phyloP scores from a whole-genome alignment of 2,113 vertebrate genomes.

The Miniopterus natalensis region DNA sequence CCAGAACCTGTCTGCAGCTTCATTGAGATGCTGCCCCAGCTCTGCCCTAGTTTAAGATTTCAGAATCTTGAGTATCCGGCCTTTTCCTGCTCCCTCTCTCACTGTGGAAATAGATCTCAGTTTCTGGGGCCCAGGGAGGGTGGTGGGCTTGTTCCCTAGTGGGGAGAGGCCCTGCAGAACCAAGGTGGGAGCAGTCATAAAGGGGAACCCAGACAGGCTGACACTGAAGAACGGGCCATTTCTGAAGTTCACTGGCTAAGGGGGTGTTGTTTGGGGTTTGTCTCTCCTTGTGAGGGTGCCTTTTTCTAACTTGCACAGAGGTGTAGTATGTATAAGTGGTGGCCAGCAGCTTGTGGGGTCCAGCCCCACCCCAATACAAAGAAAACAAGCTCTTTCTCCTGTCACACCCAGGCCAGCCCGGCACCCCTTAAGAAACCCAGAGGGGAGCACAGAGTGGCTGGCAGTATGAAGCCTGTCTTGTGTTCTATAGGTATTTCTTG shows the following conservation, averaged over 20 bases:
- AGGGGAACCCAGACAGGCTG: background rate
- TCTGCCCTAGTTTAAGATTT: slow-evolving; percentile 78
- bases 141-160: background rate
- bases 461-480: background rate
- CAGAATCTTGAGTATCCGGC: slow-evolving; percentile 1
- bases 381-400: background rate
- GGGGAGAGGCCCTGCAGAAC: background rate
- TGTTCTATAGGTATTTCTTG: background rate
- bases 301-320: background rate
- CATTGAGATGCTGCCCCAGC: slow-evolving; percentile 78
- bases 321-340: background rate
- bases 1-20: slow-evolving; percentile 64
- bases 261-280: background rate
- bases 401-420: background rate
- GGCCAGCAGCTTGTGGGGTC: background rate
- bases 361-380: background rate
- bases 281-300: background rate
- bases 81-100: slow-evolving; percentile 41
- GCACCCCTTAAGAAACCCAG: background rate
- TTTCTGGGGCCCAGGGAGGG: background rate
- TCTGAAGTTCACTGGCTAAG: background rate
- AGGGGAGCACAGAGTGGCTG: background rate
- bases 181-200: background rate
- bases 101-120: slow-evolving; percentile 61
- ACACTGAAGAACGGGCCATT: background rate